Base-by-base conservation (phyloP, 2,797 vertebrate species). In the Crypturellus tataupa region DNA sequence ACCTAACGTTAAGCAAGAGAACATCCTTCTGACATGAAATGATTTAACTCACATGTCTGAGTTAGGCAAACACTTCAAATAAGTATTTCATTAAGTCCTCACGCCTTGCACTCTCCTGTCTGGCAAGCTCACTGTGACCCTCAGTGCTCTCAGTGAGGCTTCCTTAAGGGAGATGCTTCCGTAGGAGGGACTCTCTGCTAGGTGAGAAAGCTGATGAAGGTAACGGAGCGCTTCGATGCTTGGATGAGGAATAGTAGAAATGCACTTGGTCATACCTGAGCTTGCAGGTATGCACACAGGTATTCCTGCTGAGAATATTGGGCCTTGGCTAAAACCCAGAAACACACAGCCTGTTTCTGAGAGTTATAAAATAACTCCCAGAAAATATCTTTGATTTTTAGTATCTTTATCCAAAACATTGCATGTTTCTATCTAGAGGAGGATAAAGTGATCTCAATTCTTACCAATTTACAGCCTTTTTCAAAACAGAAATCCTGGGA, bases 71-170 rank as follows among this genome's bases (percentile, higher is more conserved):
- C 73, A 44, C 23, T 33, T 90, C 27, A 87, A 40, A 56, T 33
- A 46, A 47, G 33, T 65, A 8, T 39, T 88, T 94, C 23, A 21
- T 63, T 85, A 89, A 93, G 72, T 24, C 63, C 55, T 65, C 37
- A 65, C 51, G 68, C 90, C 70, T 46, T 71, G 33, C 55, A 47
- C 35, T 55, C 79, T 51, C 39, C 83, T 60, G 18, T 67, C 29
- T 75, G 75, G 40, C 7, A 71, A 75, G 42, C 39, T 87, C 81
- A 85, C 95, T 88, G 58, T 31, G 88, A 94, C 7, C 13, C 77
- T 72, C 67, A 70, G 18, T 47, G 56, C 65, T 70, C 46, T 69
- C 35, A 69, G 49, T 31, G 78, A 40, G 27, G 4, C n/a, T 55
- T 27, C 2, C 64, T 40, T 31, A 3, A 62, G 25, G 47, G 8